These are phyloP conservation scores for Drosophila barbarae DNA, from an alignment of 2,888 invertebrate genomes.

Conservation along the genomic window DNA sequence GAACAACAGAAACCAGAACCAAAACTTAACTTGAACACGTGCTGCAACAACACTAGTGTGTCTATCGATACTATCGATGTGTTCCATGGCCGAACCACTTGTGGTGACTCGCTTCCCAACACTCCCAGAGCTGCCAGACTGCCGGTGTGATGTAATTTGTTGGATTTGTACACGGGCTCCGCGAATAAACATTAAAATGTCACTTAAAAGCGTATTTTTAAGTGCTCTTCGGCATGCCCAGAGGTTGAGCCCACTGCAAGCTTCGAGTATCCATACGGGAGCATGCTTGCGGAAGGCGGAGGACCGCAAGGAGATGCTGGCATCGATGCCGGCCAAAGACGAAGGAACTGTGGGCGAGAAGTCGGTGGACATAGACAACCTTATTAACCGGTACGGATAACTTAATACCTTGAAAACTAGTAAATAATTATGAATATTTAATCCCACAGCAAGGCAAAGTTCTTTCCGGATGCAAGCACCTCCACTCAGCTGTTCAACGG, in stretches of 20 bases:
- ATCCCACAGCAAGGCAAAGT: slow-evolving; percentile 82
- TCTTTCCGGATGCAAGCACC: slow-evolving; percentile 88
- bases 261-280: slow-evolving; percentile 63
- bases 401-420: not conserved
- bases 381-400: slow-evolving; percentile 81
- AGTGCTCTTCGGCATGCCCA: slow-evolving; percentile 44
- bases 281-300: slow-evolving; percentile 78
- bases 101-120: not conserved
- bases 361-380: slow-evolving; percentile 85
- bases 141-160: slow-evolving; percentile 34
- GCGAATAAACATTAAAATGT: slow-evolving; percentile 52
- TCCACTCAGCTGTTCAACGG: slow-evolving; percentile 87
- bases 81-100: not conserved
- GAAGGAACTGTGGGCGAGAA: slow-evolving; percentile 90
- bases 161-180: slow-evolving; percentile 4
- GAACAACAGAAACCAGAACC: slow-evolving; percentile 10
- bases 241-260: slow-evolving; percentile 9
- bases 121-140: slow-evolving; percentile 25
- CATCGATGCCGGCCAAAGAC: slow-evolving; percentile 82
- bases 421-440: too few relatives aligned
- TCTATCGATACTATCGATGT: not conserved
- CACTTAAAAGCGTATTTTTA: slow-evolving; percentile 57
- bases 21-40: slow-evolving; percentile 54
- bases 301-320: slow-evolving; percentile 82
- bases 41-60: slow-evolving; percentile 32